Base-by-base conservation (phyloP, 2,113 vertebrate species). In the Meleagris gallopavo region DNA sequence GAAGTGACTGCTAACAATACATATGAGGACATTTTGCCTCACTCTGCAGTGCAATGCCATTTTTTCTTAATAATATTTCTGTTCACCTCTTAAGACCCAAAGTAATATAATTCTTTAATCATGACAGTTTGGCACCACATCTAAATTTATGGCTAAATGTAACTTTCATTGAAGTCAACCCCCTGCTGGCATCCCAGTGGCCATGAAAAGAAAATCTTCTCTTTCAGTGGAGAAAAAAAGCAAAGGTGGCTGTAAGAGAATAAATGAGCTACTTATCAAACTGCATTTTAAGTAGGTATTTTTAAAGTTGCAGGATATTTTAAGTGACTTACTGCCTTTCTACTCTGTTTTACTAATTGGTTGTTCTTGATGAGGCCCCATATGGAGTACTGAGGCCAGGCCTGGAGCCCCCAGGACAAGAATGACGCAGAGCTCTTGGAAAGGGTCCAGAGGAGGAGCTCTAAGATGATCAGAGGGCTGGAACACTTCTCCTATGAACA, bases 31-130 rank as follows among this genome's bases (percentile, higher is more conserved):
- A 0, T 83, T 97, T 83, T 86, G 81, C 78, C 77, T 79, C 50
- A 58, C 82, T 74, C 21, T 11, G 58, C n/a, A 94, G 80, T 1
- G 0, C 3, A 15, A 45, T 89, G 66, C 34, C 85, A 72, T 76
- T 66, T 97, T 96, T 89, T 77, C 82, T 83, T 97, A n/a, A 50
- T 83, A 55, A 83, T n/a, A 46, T 94, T 96, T 93, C 94, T 93
- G 78, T 87, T 84, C 87, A 80, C 92, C 94, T 93, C 86, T 96
- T 38, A 62, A 36, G 78, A 86, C 64, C 75, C 86, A 83, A 67
- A 0, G 1, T 70, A 95, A 86, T 13, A 29, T 76, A 96, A 95
- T 95, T 96, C 93, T 79, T 96, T 96, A 94, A 96, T 93, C 89
- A 85, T 57, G 91, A 85, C 61, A 93, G 77, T 88, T 95, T 89